Conservation (phyloP, 2,113 vertebrate genomes). For the Puntigrus tetrazona region DNA sequence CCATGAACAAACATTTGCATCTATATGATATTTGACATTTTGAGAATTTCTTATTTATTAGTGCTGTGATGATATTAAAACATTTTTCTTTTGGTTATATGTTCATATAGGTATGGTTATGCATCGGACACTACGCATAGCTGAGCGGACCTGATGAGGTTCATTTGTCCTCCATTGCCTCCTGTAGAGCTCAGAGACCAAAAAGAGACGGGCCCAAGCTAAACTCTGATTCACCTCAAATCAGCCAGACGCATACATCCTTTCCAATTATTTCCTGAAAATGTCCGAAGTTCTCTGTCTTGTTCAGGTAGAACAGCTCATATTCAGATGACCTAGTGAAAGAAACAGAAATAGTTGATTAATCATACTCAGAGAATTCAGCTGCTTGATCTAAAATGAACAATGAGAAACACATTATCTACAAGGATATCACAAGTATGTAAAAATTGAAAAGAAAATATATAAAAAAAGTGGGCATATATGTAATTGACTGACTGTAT, state of each 20-base stretch:
- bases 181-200: slow-evolving; percentile 86
- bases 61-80: background rate
- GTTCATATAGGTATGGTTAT: slow-evolving; percentile 77
- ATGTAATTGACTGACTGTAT: background rate
- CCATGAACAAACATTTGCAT: background rate
- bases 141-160: slow-evolving; percentile 93
- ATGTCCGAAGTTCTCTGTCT: too few species aligned
- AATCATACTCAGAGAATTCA: background rate
- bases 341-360: background rate
- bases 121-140: slow-evolving; percentile 80
- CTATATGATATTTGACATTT: background rate
- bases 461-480: background rate
- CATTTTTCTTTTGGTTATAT: background rate
- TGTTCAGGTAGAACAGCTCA: background rate
- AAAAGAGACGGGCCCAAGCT: slow-evolving; percentile 66
- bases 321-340: background rate
- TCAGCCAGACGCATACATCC: background rate
- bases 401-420: background rate
- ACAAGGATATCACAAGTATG: background rate
- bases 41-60: background rate
- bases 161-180: slow-evolving; percentile 85
- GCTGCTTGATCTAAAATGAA: background rate
- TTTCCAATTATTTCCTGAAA: background rate
- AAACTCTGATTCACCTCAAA: slow-evolving; percentile 73
- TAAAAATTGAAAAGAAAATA: background rate